Percentiles rank a stretch among this genome's conserved stretches.
Conservation (phyloP, 2,888 invertebrate genomes). For the Liopterus haemorrhoidalis region DNA sequence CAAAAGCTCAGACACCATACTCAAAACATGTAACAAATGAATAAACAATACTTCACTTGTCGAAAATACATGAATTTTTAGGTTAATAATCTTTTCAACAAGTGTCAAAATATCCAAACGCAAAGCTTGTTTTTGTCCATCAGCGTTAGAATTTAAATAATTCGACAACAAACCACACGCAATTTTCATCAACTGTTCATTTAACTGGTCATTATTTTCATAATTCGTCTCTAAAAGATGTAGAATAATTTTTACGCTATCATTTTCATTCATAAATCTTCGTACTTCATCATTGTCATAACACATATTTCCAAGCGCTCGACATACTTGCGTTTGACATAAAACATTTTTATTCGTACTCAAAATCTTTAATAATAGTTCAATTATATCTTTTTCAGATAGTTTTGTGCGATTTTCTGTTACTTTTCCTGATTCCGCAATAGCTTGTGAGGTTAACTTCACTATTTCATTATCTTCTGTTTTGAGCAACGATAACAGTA, state of each 20-base stretch:
- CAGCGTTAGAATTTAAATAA: conserved; percentile 67
- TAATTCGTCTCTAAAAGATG: conserved; percentile 34
- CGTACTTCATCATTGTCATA: conserved; percentile 74
- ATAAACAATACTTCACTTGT: conserved; percentile 53
- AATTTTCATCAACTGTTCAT: conserved; percentile 49
- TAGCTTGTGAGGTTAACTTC: conserved; percentile 59
- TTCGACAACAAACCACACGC: conserved; percentile 73
- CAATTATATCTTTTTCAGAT: conserved; percentile 56
- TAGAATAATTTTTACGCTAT: conserved; percentile 39
- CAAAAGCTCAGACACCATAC: conserved; percentile 58
- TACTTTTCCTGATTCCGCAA: conserved; percentile 77
- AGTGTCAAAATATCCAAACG: conserved; percentile 52
- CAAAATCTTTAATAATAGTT: conserved; percentile 53
- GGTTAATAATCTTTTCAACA: conserved; percentile 49
- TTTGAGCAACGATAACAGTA: conserved; percentile 46
- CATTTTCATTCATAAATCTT: conserved; percentile 46
- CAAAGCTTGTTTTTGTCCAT: conserved; percentile 56
- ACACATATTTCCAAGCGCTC: conserved; percentile 83
- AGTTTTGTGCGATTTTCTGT: conserved; percentile 68
- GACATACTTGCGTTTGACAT: conserved; percentile 62
- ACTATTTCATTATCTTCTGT: conserved; percentile 50
- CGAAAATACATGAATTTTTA: conserved; percentile 48
- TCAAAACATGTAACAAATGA: conserved; percentile 55
- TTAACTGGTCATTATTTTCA: conserved; percentile 29
- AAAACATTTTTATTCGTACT: conserved; percentile 51